Percentiles rank a stretch among this genome's conserved stretches.
Conservation (phyloP, 2,888 invertebrate genomes). For the Scrobipalpa costella region DNA sequence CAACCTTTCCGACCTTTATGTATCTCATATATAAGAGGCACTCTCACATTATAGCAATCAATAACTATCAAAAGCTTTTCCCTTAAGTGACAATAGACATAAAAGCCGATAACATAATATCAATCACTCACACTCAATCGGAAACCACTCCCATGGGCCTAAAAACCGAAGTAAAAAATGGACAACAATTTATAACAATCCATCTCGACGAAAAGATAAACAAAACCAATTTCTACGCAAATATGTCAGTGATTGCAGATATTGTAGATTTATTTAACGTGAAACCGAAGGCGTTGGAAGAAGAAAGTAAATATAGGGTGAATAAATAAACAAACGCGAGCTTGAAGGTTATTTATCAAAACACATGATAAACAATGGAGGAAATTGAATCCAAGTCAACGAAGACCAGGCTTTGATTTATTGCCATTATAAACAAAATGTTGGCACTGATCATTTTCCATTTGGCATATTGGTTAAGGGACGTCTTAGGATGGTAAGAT, state of each 20-base stretch:
- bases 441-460: conserved; percentile 73
- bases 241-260: conserved; percentile 67
- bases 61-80: conserved; percentile 20
- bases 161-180: conserved; percentile 47
- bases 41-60: conserved; percentile 10
- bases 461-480: conserved; percentile 62
- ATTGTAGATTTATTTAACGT: conserved; percentile 74
- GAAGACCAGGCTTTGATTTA: conserved; percentile 75
- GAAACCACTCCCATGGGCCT: conserved; percentile 23
- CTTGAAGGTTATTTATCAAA: conserved; percentile 75
- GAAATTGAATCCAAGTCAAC: conserved; percentile 78
- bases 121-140: conserved; percentile 23
- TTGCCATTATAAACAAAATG: conserved; percentile 77
- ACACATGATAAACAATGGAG: conserved; percentile 76
- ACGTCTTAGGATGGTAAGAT: neutral
- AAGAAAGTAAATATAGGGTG: conserved; percentile 54
- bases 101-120: conserved; percentile 23
- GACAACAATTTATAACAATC: conserved; percentile 64
- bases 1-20: neutral
- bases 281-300: conserved; percentile 57
- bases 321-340: conserved; percentile 57
- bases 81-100: conserved; percentile 22
- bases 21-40: neutral
- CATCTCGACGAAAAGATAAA: conserved; percentile 62
- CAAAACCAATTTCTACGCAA: conserved; percentile 70